Percentiles rank a stretch among this genome's conserved stretches.
phyloP scores from a whole-genome alignment of 1,140 invertebrate species.

The Pseudomyrmex dendroicus region DNA sequence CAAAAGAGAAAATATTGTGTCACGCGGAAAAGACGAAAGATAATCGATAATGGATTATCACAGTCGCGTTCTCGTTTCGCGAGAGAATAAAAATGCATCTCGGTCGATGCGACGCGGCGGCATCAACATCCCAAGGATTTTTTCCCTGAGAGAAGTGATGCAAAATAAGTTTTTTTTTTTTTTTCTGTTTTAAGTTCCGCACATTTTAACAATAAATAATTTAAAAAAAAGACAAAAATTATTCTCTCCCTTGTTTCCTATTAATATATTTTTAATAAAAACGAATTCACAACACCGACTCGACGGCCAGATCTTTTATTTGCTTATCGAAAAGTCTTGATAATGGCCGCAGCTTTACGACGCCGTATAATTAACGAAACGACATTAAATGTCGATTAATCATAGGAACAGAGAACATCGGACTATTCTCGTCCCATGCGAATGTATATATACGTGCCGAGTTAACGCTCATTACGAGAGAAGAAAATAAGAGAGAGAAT shows the following conservation, averaged over 20 bases:
- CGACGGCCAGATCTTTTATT: background rate
- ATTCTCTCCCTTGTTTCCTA: no score
- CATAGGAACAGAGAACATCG: background rate
- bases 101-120: background rate
- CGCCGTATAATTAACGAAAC: background rate
- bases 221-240: no score
- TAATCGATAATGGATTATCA: background rate
- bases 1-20: background rate
- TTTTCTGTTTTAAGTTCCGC: no score
- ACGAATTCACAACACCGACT: no score
- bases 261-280: no score
- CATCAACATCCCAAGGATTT: background rate
- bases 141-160: background rate
- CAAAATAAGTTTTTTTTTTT: no score
- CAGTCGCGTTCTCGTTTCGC: background rate
- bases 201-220: no score
- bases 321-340: background rate
- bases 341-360: background rate
- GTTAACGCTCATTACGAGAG: constrained; percentile 28
- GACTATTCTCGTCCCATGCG: constrained; percentile 12
- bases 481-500: background rate
- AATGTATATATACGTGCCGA: constrained; percentile 1
- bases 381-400: constrained; percentile 14
- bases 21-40: background rate
- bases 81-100: background rate